Percentiles rank a stretch among this genome's conserved stretches.
Conservation (phyloP, 2,888 invertebrate species). For the Biston stratarius region DNA sequence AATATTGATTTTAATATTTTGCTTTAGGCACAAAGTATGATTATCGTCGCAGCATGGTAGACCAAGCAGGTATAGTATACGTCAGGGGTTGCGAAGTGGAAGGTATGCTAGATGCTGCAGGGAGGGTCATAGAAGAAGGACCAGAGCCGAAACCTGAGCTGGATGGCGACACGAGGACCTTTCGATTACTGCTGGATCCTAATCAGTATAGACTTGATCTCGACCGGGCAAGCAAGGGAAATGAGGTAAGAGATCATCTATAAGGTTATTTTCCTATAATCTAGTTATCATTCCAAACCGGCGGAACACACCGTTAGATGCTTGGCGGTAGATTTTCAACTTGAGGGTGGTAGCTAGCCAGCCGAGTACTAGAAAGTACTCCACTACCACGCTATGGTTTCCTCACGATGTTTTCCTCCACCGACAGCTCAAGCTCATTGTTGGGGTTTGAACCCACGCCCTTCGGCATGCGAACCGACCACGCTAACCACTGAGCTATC, state of each 20-base stretch:
- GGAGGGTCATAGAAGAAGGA: constrained; percentile 98
- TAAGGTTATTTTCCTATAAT: not conserved
- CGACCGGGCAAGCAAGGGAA: constrained; percentile 92
- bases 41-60: constrained; percentile 93
- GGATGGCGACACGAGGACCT: constrained; percentile 96
- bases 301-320: too few relatives aligned
- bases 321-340: too few relatives aligned
- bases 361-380: too few relatives aligned
- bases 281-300: not conserved
- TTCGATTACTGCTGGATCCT: constrained; percentile 97
- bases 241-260: constrained; percentile 86
- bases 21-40: constrained; percentile 91
- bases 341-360: too few relatives aligned
- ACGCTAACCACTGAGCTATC: too few relatives aligned
- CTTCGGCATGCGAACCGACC: too few relatives aligned
- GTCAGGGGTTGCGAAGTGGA: constrained; percentile 99
- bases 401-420: too few relatives aligned
- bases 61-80: constrained; percentile 96
- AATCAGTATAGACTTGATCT: constrained; percentile 98
- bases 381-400: too few relatives aligned
- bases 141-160: constrained; percentile 95
- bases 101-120: constrained; percentile 98
- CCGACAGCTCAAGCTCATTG: too few relatives aligned
- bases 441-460: too few relatives aligned
- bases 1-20: constrained; percentile 15